Percentiles rank a stretch among this genome's conserved stretches.
phyloP scores from a whole-genome alignment of 2,797 vertebrate genomes.

The Lophius americanus region DNA sequence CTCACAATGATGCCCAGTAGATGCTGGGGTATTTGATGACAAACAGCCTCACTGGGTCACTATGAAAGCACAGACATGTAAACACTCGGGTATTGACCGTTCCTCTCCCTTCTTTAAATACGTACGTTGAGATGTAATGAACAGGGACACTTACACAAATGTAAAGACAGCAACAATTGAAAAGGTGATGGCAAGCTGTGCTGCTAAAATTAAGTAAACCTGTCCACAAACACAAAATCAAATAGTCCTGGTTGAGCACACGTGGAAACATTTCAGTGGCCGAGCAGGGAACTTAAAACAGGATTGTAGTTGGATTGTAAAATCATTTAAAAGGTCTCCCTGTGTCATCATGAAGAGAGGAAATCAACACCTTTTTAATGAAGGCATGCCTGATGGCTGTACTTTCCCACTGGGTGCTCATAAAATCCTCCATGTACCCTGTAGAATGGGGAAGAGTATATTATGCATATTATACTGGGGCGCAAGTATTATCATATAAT shows the following conservation, averaged over 20 bases:
- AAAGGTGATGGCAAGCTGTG: slow-evolving; percentile 88
- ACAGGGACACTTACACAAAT: slow-evolving; percentile 87
- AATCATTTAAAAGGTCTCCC: background rate
- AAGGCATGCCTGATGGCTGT: slow-evolving; percentile 88
- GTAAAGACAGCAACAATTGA: slow-evolving; percentile 89
- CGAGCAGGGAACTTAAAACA: background rate
- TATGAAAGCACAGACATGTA: slow-evolving; percentile 59
- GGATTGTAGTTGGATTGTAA: background rate
- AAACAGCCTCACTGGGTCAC: slow-evolving; percentile 83
- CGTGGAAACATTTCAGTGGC: background rate
- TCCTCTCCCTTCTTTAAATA: background rate
- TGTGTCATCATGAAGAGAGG: background rate
- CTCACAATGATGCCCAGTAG: slow-evolving; percentile 94
- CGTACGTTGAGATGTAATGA: slow-evolving; percentile 2
- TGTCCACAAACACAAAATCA: slow-evolving; percentile 63
- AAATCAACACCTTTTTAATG: slow-evolving; percentile 86
- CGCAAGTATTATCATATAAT: background rate
- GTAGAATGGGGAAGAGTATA: slow-evolving; percentile 33
- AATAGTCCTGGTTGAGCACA: slow-evolving; percentile 17
- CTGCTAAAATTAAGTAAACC: slow-evolving; percentile 92
- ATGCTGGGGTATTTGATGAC: slow-evolving; percentile 82
- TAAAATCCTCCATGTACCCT: slow-evolving; percentile 76
- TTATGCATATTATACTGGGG: background rate
- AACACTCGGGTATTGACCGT: slow-evolving; percentile 13
- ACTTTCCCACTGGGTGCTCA: slow-evolving; percentile 83